Percentiles rank a stretch among this genome's conserved stretches.
Conservation (phyloP, 2,113 vertebrate species). For the Capricornis sumatraensis region DNA sequence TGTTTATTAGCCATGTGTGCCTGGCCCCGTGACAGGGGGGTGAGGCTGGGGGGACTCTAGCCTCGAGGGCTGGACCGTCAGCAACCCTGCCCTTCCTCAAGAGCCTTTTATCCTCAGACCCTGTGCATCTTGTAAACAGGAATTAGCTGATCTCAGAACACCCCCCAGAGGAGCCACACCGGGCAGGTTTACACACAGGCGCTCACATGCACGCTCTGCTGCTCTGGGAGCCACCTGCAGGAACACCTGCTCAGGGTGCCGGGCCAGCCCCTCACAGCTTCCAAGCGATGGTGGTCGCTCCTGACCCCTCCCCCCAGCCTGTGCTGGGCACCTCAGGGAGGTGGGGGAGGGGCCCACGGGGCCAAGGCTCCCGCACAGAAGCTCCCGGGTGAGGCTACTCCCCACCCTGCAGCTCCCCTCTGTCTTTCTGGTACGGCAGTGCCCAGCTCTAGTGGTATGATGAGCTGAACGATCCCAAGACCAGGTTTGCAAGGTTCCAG, state of each 20-base stretch:
- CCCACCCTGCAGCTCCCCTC: not conserved
- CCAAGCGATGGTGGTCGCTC: not conserved
- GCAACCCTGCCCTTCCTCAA: constrained; percentile 2
- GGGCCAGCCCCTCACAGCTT: not conserved
- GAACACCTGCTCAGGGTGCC: not conserved
- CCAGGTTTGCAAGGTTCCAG: not conserved
- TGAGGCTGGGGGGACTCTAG: not conserved
- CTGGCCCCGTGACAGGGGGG: not conserved
- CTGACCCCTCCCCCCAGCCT: not conserved
- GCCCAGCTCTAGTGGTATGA: rapidly evolving
- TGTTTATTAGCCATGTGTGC: not conserved
- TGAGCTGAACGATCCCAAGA: not conserved
- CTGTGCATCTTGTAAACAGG: constrained; percentile 40
- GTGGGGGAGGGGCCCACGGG: not conserved
- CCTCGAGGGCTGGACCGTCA: not conserved
- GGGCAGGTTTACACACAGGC: not conserved
- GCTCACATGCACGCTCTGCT: not conserved
- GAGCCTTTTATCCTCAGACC: constrained; percentile 35
- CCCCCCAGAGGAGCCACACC: constrained; percentile 14
- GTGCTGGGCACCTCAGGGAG: not conserved
- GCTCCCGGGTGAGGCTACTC: not conserved
- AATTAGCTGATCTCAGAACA: constrained; percentile 53
- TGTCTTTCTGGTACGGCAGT: not conserved
- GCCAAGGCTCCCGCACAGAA: not conserved
- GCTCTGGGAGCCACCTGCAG: not conserved